Percentiles rank a stretch among this genome's conserved stretches.
These are phyloP conservation scores for Synaphobranchus kaupii DNA, from an alignment of 2,797 vertebrate species.

Conservation along the genomic window DNA sequence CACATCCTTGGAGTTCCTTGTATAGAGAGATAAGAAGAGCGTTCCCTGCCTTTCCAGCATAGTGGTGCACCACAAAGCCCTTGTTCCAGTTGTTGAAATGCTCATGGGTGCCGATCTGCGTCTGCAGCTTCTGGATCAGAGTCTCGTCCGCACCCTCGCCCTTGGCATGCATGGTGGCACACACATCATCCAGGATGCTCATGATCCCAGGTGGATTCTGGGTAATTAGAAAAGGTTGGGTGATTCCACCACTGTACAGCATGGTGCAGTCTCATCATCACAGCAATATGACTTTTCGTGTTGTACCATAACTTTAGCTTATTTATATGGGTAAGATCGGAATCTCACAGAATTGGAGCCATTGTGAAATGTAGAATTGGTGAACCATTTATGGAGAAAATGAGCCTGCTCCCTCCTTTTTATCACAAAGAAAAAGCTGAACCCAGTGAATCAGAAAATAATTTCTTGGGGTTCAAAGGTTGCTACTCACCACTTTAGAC, in stretches of 20 bases:
- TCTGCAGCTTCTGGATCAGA: slow-evolving; percentile 80
- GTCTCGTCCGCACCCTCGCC: slow-evolving; percentile 82
- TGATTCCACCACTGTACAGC: background rate
- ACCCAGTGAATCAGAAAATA: background rate
- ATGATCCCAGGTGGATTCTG: slow-evolving; percentile 80
- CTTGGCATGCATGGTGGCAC: slow-evolving; percentile 84
- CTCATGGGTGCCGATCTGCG: slow-evolving; percentile 72
- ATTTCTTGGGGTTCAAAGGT: background rate
- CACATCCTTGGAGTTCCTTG: background rate
- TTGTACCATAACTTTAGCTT: background rate
- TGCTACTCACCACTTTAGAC: slow-evolving; percentile 79
- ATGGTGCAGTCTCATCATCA: background rate
- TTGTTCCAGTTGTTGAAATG: slow-evolving; percentile 85
- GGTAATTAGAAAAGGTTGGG: background rate
- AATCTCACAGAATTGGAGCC: background rate
- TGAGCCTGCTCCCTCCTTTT: background rate
- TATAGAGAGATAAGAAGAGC: background rate
- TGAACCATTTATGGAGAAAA: background rate
- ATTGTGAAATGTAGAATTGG: slow-evolving; percentile 4
- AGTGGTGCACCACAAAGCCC: slow-evolving; percentile 81
- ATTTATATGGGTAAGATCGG: background rate
- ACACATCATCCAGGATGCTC: slow-evolving; percentile 82
- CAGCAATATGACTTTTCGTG: background rate
- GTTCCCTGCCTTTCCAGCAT: slow-evolving; percentile 76
- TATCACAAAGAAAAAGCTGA: background rate